Conservation (phyloP, 2,888 invertebrate species). For the Coelogynopora nodosa region DNA sequence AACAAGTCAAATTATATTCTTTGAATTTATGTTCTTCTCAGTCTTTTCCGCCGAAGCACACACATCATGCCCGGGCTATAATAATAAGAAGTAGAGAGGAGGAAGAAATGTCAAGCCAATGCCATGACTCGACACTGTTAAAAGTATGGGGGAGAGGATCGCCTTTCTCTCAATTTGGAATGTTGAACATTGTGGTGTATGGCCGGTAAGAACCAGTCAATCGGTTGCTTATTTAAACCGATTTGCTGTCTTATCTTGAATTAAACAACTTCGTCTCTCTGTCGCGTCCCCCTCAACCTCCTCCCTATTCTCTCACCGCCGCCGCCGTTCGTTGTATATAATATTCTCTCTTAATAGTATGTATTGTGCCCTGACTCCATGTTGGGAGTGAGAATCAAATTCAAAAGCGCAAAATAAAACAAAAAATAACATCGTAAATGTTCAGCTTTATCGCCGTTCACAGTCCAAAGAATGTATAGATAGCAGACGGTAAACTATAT, state of each 20-base stretch:
- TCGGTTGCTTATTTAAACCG: background rate
- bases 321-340: background rate
- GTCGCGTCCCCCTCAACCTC: background rate
- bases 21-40: background rate
- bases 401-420: conserved; percentile 1
- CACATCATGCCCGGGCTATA: background rate
- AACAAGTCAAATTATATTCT: conserved; percentile 31
- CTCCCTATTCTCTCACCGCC: background rate
- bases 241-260: conserved; percentile 27
- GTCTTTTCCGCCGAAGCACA: background rate
- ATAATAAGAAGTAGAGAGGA: background rate
- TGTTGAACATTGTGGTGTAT: background rate
- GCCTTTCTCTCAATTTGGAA: background rate
- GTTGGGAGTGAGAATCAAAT: background rate
- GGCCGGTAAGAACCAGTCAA: background rate
- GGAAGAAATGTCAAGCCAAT: conserved; percentile 6
- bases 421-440: background rate
- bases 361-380: too few species aligned
- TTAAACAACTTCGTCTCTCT: background rate
- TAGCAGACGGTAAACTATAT: background rate
- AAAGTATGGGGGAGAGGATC: background rate
- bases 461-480: conserved; percentile 11
- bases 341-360: too few species aligned
- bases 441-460: conserved; percentile 1
- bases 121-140: conserved; percentile 16